Conservation (phyloP, 2,797 vertebrate genomes). For the Onychomys torridus region DNA sequence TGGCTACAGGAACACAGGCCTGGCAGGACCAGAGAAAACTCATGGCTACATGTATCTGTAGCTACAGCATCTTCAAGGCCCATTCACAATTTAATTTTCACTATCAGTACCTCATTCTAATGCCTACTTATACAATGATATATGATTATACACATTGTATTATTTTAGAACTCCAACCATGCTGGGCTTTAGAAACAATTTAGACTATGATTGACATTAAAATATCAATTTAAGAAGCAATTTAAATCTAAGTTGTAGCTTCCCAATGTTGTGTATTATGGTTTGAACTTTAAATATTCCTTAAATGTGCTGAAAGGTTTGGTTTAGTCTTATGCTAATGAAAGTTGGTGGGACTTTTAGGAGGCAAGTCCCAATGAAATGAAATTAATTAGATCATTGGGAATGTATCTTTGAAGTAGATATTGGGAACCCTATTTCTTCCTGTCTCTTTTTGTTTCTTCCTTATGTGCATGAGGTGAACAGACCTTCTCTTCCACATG, state of each 20-base stretch:
- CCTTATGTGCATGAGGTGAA: background rate
- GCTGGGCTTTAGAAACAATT: background rate
- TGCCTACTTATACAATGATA: background rate
- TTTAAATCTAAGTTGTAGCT: background rate
- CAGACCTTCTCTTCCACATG: background rate
- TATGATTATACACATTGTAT: background rate
- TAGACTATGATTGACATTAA: background rate
- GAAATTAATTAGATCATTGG: background rate
- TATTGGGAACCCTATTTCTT: background rate
- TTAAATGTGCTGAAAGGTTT: background rate
- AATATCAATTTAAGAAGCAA: background rate
- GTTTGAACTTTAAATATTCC: background rate
- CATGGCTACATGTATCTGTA: background rate
- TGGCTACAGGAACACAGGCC: no score
- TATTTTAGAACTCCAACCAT: slow-evolving; percentile 9
- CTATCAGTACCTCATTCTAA: background rate
- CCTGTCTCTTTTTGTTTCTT: background rate
- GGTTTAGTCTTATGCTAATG: background rate
- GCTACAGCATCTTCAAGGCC: background rate
- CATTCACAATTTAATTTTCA: background rate
- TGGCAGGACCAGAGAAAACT: no score
- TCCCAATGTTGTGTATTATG: background rate
- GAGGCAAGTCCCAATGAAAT: background rate
- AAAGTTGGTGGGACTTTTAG: background rate
- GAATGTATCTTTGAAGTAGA: background rate